Percentiles rank a stretch among this genome's conserved stretches.
phyloP scores from a whole-genome alignment of 2,888 invertebrate species.

The Sthenelais limicola region DNA sequence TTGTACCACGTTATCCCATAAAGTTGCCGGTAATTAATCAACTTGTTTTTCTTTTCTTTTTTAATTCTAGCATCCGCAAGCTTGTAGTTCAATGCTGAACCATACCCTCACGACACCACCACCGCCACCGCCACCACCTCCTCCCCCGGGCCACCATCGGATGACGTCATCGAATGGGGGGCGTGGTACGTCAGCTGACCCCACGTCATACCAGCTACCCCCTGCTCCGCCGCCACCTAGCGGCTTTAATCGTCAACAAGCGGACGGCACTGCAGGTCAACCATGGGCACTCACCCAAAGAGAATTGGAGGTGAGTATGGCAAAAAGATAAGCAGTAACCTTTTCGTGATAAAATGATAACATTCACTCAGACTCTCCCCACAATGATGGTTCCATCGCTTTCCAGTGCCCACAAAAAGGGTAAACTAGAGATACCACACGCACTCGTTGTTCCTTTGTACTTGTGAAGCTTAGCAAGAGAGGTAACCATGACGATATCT shows the following conservation, averaged over 20 bases:
- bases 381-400: constrained; percentile 1
- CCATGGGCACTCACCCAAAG: constrained; percentile 35
- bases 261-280: constrained; percentile 20
- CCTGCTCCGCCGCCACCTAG: constrained; percentile 32
- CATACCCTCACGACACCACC: constrained; percentile 19
- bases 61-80: constrained; percentile 28
- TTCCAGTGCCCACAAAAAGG: no score
- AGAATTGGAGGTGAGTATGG: constrained; percentile 37
- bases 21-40: background rate
- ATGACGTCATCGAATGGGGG: background rate
- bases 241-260: background rate
- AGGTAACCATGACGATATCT: no score
- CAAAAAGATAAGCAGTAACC: background rate
- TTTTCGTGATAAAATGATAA: background rate
- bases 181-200: constrained; percentile 12
- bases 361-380: background rate
- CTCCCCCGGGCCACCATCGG: constrained; percentile 7
- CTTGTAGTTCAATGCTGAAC: constrained; percentile 36
- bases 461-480: no score
- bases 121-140: constrained; percentile 21
- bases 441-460: no score
- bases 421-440: no score
- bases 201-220: constrained; percentile 20
- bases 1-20: no score
- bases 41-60: background rate